Conservation (phyloP, 2,888 invertebrate genomes). For the Odontothrips loti region DNA sequence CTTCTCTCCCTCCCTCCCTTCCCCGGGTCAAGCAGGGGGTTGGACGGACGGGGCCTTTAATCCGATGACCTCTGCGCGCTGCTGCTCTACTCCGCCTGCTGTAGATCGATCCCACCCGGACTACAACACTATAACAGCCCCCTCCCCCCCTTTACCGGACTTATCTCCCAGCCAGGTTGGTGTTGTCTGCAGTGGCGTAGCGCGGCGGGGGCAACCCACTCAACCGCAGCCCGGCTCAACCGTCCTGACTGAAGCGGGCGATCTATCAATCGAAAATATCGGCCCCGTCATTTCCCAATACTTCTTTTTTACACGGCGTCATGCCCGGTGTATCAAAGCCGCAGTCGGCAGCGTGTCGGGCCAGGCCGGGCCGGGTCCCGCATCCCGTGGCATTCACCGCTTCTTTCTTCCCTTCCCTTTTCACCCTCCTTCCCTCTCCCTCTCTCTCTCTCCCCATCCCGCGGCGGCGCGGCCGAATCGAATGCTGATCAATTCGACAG, state of each 20-base stretch:
- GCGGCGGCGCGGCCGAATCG: background rate
- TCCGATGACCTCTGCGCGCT: conserved; percentile 2
- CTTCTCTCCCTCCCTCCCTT: background rate
- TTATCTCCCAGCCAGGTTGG: no score
- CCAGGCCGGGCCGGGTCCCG: background rate
- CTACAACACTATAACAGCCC: no score
- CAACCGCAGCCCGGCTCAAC: no score
- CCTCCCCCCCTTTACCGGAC: no score
- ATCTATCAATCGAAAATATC: conserved; percentile 22
- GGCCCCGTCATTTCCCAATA: conserved; percentile 18
- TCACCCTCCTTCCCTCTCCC: background rate
- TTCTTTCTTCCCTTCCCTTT: background rate
- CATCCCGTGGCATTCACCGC: background rate
- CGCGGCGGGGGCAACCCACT: no score
- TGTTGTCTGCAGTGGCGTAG: no score
- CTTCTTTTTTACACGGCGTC: conserved; percentile 23
- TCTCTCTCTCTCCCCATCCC: background rate
- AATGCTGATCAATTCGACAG: conserved; percentile 25
- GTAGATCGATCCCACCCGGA: background rate
- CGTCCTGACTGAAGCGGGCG: background rate
- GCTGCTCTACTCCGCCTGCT: background rate
- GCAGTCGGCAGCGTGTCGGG: background rate
- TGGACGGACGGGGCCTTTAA: background rate
- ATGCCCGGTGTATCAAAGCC: conserved; percentile 11
- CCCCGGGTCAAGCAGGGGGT: background rate